These are phyloP conservation scores for Aphidoletes aphidimyza DNA, from an alignment of 2,888 invertebrate genomes.

Conservation along the genomic window DNA sequence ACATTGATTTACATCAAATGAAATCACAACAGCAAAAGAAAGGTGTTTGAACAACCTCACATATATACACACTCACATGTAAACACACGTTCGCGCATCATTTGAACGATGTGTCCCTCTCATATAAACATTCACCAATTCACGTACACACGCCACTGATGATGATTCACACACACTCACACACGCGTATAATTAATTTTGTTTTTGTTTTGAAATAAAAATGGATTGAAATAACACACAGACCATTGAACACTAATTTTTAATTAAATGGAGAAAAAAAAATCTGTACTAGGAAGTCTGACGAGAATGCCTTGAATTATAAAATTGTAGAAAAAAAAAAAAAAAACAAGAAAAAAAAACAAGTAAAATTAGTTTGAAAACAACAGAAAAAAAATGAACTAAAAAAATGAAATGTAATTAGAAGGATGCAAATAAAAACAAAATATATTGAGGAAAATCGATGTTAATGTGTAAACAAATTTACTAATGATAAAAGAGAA, in stretches of 20 bases:
- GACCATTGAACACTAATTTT: constrained; percentile 21
- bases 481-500: too few species aligned
- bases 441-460: not conserved
- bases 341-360: too few species aligned
- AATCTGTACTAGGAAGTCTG: constrained; percentile 49
- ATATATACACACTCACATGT: not conserved
- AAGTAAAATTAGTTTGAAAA: constrained; percentile 41
- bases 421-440: constrained; percentile 1
- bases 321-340: constrained; percentile 27
- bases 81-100: not conserved
- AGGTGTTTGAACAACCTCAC: not conserved
- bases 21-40: not conserved
- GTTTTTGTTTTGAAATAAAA: not conserved
- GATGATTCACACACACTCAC: too few species aligned
- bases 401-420: constrained; percentile 25
- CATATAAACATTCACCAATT: constrained; percentile 26
- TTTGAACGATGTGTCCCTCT: constrained; percentile 21
- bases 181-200: not conserved
- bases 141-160: not conserved
- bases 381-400: not conserved
- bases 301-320: constrained; percentile 48
- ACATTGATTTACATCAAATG: too few species aligned
- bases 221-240: constrained; percentile 38
- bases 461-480: constrained; percentile 34
- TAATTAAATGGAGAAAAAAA: not conserved